Base-by-base conservation (phyloP, 1,140 invertebrate genomes). In the Helicorthomorpha holstii region DNA sequence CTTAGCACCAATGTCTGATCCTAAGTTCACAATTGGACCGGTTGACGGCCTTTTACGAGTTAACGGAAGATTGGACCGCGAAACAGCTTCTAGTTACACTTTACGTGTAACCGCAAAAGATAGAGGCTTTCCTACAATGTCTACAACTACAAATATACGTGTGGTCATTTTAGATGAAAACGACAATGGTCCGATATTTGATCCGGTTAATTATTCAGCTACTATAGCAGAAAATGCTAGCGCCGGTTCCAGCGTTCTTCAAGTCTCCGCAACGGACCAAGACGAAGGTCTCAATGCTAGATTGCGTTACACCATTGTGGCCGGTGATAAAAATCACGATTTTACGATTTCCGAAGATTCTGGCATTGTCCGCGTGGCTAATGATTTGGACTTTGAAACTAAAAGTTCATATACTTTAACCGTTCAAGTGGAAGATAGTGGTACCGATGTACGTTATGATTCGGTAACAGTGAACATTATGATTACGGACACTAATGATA, bases 401-500 rank as follows among this genome's bases (percentile, higher is more conserved):
- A 84, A 85, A 60, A 78, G 79, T 16, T 76, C 79, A 3, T 95
- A 95, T 61, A 68, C 79, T 21, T 66, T 97, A 51, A 84, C 77
- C 0, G 79, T 97, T 4, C 79, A 79, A 50, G 90, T 85, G 0
- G 88, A 95, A 67, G 90, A 94, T 65, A 85, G 84, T 1, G 74
- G 57, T 27, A 79, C 57, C 56, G 62, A 63, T 41, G 56, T 58
- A 1, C 72, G 76, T 51, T 75, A 74, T 54, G 83, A 88, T 63
- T 82, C 78, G 3, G 82, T 85, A 14, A 67, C 67, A 26, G 69
- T 80, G n/a, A 60, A 66, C 27, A 72, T 81, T 29, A 63, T 59
- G 3, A 78, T 98, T 2, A 75, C 81, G 24, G 92, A 97, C 69
- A 83, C 96, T 57, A 96, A 97, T 67, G 93, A 98, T 69, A 92